Evolutionary conservation across 2,113 vertebrate genomes (phyloP), one percentile per base, ranked within the genome.

Genomic region (Triplophysa dalaica): DNA sequence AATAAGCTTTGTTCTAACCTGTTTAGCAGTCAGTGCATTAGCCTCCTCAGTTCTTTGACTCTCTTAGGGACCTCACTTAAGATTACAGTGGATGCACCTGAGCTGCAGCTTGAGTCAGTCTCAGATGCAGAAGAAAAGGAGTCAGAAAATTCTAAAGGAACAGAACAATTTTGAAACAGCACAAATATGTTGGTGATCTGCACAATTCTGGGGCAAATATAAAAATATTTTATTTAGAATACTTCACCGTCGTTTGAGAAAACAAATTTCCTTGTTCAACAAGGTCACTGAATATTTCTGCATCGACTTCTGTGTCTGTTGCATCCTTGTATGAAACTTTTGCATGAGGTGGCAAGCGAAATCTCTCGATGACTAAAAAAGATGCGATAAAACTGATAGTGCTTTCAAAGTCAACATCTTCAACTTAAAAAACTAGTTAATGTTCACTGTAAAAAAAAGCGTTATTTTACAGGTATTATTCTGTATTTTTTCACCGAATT

Each of bases 271-370:
- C 61, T 84, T 85, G 68, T 70, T 22, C 66, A 81, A 77, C 1
- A 1, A 82, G 75, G 50, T 85, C n/a, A 0, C 75, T 86, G 76
- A 85, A 84, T 68, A 83, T 84, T 70, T 84, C 80, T 61, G 9
- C 38, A 82, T 80, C 61, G 70, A 78, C 33, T 50, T 82, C 79
- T 62, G 80, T 84, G 14, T 69, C 79, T 65, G 64, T 84, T 69
- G 75, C 81, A 83, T 84, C 75, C 45, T 82, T 84, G 75, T n/a
- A n/a, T 48, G 1, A 65, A 66, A 78, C 60, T 16, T 85, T 21
- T 54, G 78, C 76, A 78, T 82, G 80, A 58, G 80, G 26, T 72
- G 76, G 80, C 67, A 85, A 79, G 43, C 60, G 72, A 84, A 82
- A 86, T 75, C 58, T 79, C 45, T 86, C 74, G 1, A 60, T 73